These are phyloP conservation scores for Coracopsis vasa DNA, from an alignment of 2,113 vertebrate species.

Conservation along the genomic window DNA sequence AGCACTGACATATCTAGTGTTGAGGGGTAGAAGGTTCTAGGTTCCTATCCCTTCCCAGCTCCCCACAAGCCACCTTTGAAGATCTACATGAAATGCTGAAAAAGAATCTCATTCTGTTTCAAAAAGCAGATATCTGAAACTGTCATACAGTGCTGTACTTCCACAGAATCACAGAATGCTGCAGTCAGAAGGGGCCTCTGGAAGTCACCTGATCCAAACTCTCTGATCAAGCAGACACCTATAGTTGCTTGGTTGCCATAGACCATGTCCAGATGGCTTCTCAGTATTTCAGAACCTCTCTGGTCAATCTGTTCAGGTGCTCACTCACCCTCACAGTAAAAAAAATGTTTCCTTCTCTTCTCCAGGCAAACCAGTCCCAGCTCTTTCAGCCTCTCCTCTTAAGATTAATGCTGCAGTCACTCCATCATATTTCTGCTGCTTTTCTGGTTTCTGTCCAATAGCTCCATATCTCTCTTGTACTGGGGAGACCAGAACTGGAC, in stretches of 20 bases:
- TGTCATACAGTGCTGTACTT: not conserved
- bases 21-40: not conserved
- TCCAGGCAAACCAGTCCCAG: not conserved
- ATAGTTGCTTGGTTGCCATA: too few species aligned
- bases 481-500: too few species aligned
- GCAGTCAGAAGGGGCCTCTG: not conserved
- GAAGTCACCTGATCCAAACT: not conserved
- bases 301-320: not conserved
- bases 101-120: not conserved
- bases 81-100: constrained; percentile 20
- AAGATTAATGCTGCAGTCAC: not conserved
- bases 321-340: not conserved
- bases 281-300: not conserved
- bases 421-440: not conserved
- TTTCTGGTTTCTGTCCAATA: not conserved
- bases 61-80: not conserved
- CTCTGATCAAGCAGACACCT: not conserved
- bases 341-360: not conserved
- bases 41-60: not conserved
- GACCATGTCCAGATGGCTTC: not conserved
- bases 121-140: not conserved
- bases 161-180: not conserved
- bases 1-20: not conserved
- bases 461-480: too few species aligned
- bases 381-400: not conserved